Evolutionary conservation across 1,140 invertebrate genomes (phyloP), one percentile per base, ranked within the genome.

Genomic region (Bicyclus anynana): DNA sequence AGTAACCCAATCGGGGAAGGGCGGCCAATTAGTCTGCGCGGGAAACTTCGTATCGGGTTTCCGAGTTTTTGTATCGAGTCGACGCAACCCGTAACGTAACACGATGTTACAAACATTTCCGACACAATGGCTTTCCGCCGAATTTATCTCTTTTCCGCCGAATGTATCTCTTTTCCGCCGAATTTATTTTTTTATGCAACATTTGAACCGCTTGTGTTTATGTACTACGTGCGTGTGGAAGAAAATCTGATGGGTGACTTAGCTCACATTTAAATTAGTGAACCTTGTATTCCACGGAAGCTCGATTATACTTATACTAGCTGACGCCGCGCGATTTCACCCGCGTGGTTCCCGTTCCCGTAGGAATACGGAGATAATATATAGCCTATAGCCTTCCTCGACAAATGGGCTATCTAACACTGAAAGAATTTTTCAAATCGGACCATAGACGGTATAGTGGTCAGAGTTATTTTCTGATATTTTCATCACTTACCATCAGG

Each of bases 1-100:
- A 40, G 72, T 76, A 81, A 81, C 77, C 66, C 56, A 71, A 79
- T 62, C 69, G 60, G 53, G 66, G 42, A 64, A 62, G 59, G 74
- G 67, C 62, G 70, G 62, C 63, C 76, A 81, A 81, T 81, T 81
- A 81, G 72, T 40, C 66, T 62, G 48, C 66, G 65, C 72, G 77
- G 74, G 76, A 77, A 81, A 65, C 67, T 64, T 63, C 35, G 63
- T 68, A 68, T 79, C 65, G 57, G 61, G 60, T 81, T 81, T 69
- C 76, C 35, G 44, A 68, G 65, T 77, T 77, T 81, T 77, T 77
- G 71, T 77, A 68, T 68, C 59, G 59, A 70, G 62, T 53, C 62
- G 46, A 53, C 54, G 46, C 38, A 59, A 59, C 52, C 46, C 48
- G 29, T 61, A 63, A 40, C 48, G 29, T 61, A 63, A 40, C 37